phyloP scores from a whole-genome alignment of 23 tunicate species.

The Styela clava region DNA sequence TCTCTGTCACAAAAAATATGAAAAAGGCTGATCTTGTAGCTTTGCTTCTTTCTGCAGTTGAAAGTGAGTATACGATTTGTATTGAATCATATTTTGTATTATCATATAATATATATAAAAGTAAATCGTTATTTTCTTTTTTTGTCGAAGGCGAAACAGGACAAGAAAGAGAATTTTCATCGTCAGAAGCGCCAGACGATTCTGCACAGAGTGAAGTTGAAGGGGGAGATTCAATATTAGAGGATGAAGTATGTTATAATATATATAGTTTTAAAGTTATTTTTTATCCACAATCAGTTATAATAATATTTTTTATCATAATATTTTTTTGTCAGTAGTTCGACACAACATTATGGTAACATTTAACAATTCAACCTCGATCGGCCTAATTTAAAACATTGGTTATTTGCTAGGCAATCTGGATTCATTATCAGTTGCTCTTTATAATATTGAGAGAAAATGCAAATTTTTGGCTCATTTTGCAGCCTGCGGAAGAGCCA shows the following conservation, averaged over 20 bases:
- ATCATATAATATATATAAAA: background rate
- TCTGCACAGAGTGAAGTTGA: slow-evolving; percentile 2
- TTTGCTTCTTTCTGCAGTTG: slow-evolving; percentile 57
- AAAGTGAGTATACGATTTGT: slow-evolving; percentile 49
- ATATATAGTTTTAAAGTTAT: no score
- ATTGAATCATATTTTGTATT: background rate
- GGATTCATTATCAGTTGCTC: no score
- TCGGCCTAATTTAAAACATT: no score
- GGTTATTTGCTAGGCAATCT: no score
- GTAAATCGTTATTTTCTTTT: background rate
- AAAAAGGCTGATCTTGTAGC: slow-evolving; percentile 86
- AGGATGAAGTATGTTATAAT: background rate
- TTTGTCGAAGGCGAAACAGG: slow-evolving; percentile 20
- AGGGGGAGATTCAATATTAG: slow-evolving; percentile 5
- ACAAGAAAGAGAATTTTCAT: background rate
- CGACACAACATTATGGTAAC: no score
- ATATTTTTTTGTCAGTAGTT: no score
- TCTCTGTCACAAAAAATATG: slow-evolving; percentile 47
- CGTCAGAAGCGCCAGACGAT: slow-evolving; percentile 12
- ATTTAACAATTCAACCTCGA: no score
- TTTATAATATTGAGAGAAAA: no score
- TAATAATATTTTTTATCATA: no score
- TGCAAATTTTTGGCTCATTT: no score
- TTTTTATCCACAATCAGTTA: no score
- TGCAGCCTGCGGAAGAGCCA: background rate